Base-by-base conservation (phyloP, 2,113 vertebrate genomes). In the Mustela lutreola region DNA sequence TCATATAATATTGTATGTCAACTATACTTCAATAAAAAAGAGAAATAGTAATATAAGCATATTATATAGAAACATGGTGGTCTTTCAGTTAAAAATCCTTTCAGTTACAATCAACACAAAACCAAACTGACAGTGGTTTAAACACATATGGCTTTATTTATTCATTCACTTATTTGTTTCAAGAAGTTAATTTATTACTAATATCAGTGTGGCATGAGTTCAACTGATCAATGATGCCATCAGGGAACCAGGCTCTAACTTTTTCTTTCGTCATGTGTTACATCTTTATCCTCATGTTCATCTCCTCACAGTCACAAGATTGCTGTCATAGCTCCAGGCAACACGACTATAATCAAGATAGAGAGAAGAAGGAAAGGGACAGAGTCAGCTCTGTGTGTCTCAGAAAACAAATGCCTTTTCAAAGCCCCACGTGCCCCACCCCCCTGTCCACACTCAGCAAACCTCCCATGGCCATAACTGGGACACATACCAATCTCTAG, bases 31-130 rank as follows among this genome's bases (percentile, higher is more conserved):
- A 78, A 18, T 31, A 28, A 78, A 45, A 45, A 76, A 78, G 62
- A 90, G 33, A 83, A 89, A 89, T 58, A 89, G 28, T 85, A 73
- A 50, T 90, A 45, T 85, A 82, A 95, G 62, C 53, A 83, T 86
- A 91, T 75, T 56, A 78, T 67, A 36, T 53, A 94, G 67, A 94
- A 92, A 93, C 71, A 87, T 22, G 18, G 58, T 67, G 15, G 15
- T 62, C 63, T 48, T 67, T 96, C 67, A 92, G 19, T 63, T 95
- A 89, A 93, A 90, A 97, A 26, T 93, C 31, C 19, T 96, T 93
- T 96, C 84, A 96, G 39, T 11, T 82, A 78, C 28, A 86, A 94
- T 67, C 71, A 92, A 94, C 26, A 95, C 75, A 87, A 93, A 81
- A 53, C 15, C 7, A 63, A 82, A 93, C 33, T 65, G 36, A 95